Evolutionary conservation across 2,113 vertebrate species (phyloP).

Genomic region (Podarcis muralis): DNA sequence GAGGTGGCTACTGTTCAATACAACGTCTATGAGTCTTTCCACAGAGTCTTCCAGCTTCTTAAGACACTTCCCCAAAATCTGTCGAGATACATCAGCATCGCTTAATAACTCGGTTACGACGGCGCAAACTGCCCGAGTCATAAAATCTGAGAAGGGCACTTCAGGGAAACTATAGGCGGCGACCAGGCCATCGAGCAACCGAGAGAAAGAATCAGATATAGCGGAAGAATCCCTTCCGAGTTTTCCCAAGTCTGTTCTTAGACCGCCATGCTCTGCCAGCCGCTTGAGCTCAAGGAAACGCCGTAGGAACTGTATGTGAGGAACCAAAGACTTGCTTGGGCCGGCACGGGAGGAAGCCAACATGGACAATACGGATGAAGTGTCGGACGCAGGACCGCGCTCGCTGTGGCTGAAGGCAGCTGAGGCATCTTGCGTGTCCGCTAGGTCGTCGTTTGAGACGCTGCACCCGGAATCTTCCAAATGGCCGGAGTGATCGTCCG

Average conservation of each 20-base stretch:
- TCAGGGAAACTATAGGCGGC: constrained; percentile 72
- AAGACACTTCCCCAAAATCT: constrained; percentile 72
- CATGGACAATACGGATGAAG: constrained; percentile 19
- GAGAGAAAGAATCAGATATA: constrained; percentile 78
- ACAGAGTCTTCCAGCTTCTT: constrained; percentile 80
- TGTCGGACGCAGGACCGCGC: not conserved
- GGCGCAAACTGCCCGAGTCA: constrained; percentile 74
- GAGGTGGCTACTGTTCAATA: constrained; percentile 74
- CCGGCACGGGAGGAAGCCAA: not conserved
- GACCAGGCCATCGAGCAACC: constrained; percentile 80
- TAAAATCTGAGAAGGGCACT: constrained; percentile 65
- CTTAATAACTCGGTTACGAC: constrained; percentile 70
- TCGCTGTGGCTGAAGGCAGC: constrained; percentile 44
- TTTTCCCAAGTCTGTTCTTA: constrained; percentile 65
- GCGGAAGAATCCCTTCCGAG: constrained; percentile 71
- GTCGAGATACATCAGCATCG: constrained; percentile 67
- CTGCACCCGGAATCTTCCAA: constrained; percentile 80
- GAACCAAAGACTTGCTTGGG: constrained; percentile 50
- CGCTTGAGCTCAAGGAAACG: constrained; percentile 69
- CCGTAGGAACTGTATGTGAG: constrained; percentile 83
- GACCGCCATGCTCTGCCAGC: constrained; percentile 52
- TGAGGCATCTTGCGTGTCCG: constrained; percentile 64
- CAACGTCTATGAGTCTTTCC: constrained; percentile 76
- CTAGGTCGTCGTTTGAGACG: constrained; percentile 67
- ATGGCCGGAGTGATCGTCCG: constrained; percentile 21